These are phyloP conservation scores for Miltochrista miniata DNA, from an alignment of 2,888 invertebrate species.

Conservation along the genomic window DNA sequence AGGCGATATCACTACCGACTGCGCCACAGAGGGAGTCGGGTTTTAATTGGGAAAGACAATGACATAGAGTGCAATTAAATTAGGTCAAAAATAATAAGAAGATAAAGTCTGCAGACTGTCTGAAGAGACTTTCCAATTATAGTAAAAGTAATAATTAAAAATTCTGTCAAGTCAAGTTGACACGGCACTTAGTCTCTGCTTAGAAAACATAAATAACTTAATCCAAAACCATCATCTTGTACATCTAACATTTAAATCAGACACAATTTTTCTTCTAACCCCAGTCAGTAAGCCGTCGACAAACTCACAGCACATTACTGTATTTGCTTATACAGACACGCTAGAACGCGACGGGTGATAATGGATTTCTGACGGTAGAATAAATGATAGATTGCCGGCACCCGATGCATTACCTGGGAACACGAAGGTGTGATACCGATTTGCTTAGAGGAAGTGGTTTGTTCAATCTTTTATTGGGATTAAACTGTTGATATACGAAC, in stretches of 20 bases:
- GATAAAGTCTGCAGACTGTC: no score
- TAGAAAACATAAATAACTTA: background rate
- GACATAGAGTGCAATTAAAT: no score
- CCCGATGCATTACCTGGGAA: conserved; percentile 64
- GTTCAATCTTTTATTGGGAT: background rate
- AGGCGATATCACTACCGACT: no score
- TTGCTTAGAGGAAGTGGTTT: conserved; percentile 7
- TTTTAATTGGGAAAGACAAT: no score
- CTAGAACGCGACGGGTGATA: conserved; percentile 44
- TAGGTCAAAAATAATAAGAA: no score
- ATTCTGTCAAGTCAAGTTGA: no score
- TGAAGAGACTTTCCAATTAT: no score
- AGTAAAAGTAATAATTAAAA: background rate
- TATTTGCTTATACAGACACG: conserved; percentile 55
- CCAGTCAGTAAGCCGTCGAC: conserved; percentile 32
- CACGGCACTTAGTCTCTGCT: background rate
- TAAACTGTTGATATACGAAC: background rate
- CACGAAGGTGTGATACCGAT: conserved; percentile 27
- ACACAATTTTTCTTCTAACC: conserved; percentile 10
- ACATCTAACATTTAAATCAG: background rate
- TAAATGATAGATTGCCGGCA: conserved; percentile 70
- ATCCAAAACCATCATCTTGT: background rate
- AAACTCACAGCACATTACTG: conserved; percentile 56
- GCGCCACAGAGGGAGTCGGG: no score
- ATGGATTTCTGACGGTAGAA: conserved; percentile 75